Evolutionary conservation across 1,140 invertebrate genomes (phyloP), one percentile per base, ranked within the genome.

Genomic region (Cardiocondyla obscurior): DNA sequence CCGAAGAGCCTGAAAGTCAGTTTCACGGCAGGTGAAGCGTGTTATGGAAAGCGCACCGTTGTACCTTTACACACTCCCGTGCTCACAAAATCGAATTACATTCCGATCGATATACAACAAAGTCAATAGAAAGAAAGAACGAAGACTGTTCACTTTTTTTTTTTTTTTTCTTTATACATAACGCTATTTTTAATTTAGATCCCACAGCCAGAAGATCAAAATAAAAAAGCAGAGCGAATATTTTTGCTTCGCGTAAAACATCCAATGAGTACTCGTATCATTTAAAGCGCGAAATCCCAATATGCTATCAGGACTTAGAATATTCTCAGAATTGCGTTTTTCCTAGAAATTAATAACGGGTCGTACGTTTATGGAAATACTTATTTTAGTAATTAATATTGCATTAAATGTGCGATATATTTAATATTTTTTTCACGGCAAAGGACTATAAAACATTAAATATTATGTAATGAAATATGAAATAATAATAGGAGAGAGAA

Each of bases 71-170:
- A 77, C 74, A 79, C 62, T 69, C 62, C 25, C 62, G 12, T 79
- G 74, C 62, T 67, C 74, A 53, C 62, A 30, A 79, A 79, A 79
- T 79, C 22, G 74, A 79, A 67, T 79, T 67, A 79, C 8, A 79
- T 46, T 64, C 58, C 58, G 58, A 76, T 76, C 73, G 73, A 79
- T 79, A 28, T 19, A 79, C n/a, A 62, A 8, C 7, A 49, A 46
- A 53, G 62, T 79, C 30, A 76, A 51, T 76, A 51, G 44, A 76
- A 76, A 49, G 39, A 64, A 64, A 49, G 14, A 64, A 79, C 22
- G 51, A 53, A 79, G 33, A 53, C 4, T 44, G 74, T 14, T 22
- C 12, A 2, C 6, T n/a, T 36, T 16, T 79, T 62, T 49, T 55
- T 25, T 60, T 36, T 65, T n/a, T 36, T 16, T 79, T 62, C 36